Percentiles rank a stretch among this genome's conserved stretches.
Evolutionary conservation across 2,797 vertebrate species (phyloP).

Genomic region (Alauda arvensis): DNA sequence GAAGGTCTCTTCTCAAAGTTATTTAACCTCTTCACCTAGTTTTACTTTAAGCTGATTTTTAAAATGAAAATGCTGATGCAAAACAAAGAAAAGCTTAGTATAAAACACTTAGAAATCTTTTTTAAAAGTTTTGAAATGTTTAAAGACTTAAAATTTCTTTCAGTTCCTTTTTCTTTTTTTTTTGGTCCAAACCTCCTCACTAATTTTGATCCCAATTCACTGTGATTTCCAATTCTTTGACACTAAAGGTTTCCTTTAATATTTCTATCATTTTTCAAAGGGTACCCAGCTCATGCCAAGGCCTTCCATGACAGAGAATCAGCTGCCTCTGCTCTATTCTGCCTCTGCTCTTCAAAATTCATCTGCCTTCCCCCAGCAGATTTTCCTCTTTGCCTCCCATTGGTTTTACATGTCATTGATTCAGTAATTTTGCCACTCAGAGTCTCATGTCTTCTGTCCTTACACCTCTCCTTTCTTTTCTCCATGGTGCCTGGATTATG

Average conservation of each 20-base stretch:
- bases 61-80: background rate
- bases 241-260: background rate
- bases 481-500: background rate
- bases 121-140: background rate
- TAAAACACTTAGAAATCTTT: background rate
- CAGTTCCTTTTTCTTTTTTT: background rate
- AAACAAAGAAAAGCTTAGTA: constrained; percentile 14
- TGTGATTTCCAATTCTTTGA: background rate
- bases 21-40: constrained; percentile 38
- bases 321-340: background rate
- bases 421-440: background rate
- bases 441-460: background rate
- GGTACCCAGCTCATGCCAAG: background rate
- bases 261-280: background rate
- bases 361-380: background rate
- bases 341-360: background rate
- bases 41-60: constrained; percentile 11
- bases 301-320: background rate
- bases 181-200: background rate
- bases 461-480: background rate
- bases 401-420: background rate
- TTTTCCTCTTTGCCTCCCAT: background rate
- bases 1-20: background rate
- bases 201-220: background rate
- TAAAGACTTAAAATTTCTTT: background rate